Conservation (phyloP, 2,888 invertebrate species). For the Leptinotarsa tumamoca region DNA sequence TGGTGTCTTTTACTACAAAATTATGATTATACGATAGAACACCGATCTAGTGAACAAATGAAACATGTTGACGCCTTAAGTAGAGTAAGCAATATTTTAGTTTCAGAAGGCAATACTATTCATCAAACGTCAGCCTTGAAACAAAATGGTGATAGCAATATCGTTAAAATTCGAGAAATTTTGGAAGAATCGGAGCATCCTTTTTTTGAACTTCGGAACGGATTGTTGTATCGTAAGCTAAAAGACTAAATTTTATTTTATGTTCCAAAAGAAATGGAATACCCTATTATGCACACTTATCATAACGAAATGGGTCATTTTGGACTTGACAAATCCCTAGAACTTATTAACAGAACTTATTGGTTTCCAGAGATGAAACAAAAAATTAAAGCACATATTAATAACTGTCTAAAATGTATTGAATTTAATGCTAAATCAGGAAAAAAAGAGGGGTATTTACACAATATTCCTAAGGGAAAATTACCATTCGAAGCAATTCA, state of each 20-base stretch:
- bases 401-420: constrained; percentile 56
- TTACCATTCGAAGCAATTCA: constrained; percentile 52
- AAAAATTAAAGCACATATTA: constrained; percentile 50
- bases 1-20: constrained; percentile 40
- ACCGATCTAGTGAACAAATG: constrained; percentile 34
- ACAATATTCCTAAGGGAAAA: constrained; percentile 52
- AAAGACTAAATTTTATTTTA: constrained; percentile 35
- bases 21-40: constrained; percentile 39
- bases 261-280: constrained; percentile 49
- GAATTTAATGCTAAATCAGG: constrained; percentile 45
- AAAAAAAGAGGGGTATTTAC: constrained; percentile 51
- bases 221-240: constrained; percentile 30
- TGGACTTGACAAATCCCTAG: constrained; percentile 54
- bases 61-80: constrained; percentile 44
- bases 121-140: constrained; percentile 32
- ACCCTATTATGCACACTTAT: constrained; percentile 40
- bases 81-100: constrained; percentile 28
- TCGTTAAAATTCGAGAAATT: constrained; percentile 27
- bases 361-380: constrained; percentile 57
- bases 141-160: constrained; percentile 30
- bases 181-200: constrained; percentile 22
- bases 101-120: constrained; percentile 39
- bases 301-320: constrained; percentile 57
- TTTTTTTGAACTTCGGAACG: constrained; percentile 31
- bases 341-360: constrained; percentile 51